These are phyloP conservation scores for Chrysochloris asiatica DNA, from an alignment of 2,113 vertebrate species.

Conservation along the genomic window DNA sequence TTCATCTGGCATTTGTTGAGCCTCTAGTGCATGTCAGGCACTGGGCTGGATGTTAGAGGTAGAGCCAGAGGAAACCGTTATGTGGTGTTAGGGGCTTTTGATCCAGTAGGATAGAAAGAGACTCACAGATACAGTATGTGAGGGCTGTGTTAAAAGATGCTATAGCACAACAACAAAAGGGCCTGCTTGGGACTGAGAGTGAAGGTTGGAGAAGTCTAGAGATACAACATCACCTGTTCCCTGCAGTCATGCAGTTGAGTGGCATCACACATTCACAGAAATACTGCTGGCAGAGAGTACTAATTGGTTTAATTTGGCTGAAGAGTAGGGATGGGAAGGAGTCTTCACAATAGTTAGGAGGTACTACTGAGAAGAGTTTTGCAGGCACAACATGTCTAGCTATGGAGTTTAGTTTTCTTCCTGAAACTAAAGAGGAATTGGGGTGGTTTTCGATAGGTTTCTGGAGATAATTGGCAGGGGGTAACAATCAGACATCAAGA, in stretches of 20 bases:
- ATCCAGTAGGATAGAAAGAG: background rate
- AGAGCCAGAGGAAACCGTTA: background rate
- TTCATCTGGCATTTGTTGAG: background rate
- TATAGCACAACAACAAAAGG: background rate
- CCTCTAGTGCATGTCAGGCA: background rate
- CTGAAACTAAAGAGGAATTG: background rate
- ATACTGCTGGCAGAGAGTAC: background rate
- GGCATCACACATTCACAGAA: background rate
- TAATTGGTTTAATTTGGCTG: background rate
- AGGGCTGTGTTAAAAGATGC: background rate
- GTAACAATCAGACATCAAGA: background rate
- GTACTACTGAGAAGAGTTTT: background rate
- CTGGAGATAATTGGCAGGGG: background rate
- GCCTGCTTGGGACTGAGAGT: background rate
- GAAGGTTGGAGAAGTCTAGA: background rate
- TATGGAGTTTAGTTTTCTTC: background rate
- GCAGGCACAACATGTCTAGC: background rate
- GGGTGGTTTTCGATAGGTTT: background rate
- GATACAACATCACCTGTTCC: too few species aligned
- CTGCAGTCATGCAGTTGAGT: background rate
- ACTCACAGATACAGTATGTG: background rate
- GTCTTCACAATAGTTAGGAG: background rate
- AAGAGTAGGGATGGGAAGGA: background rate
- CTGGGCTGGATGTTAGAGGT: background rate
- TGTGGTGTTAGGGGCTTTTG: background rate